These are phyloP conservation scores for Brachystomella parvula DNA, from an alignment of 1,140 invertebrate genomes.

Conservation along the genomic window DNA sequence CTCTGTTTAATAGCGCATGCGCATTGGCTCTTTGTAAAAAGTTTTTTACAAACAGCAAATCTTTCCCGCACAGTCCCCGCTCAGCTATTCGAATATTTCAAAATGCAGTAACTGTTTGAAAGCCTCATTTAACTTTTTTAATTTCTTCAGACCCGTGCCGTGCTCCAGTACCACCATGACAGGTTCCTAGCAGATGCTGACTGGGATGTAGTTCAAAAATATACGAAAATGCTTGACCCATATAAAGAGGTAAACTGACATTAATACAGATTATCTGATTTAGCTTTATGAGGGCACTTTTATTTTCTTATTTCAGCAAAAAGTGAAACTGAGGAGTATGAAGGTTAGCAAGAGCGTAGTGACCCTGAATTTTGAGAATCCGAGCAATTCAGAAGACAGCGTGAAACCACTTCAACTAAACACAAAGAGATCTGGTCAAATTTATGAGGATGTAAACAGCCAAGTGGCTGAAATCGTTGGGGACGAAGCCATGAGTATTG, in stretches of 20 bases:
- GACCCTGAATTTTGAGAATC: background rate
- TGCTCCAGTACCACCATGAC: conserved; percentile 25
- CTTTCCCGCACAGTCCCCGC: too few relatives aligned
- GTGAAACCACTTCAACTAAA: too few relatives aligned
- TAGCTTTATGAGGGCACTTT: background rate
- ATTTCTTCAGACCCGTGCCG: conserved; percentile 13
- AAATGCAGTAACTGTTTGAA: too few relatives aligned
- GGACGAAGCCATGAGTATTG: too few relatives aligned
- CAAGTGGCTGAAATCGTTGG: too few relatives aligned
- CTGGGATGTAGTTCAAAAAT: conserved; percentile 32
- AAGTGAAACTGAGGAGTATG: background rate
- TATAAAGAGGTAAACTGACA: background rate
- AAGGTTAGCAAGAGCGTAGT: background rate
- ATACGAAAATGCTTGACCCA: conserved; percentile 8
- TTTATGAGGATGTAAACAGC: too few relatives aligned
- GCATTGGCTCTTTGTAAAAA: too few relatives aligned
- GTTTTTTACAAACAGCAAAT: too few relatives aligned
- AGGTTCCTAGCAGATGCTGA: conserved; percentile 35
- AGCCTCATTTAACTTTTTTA: background rate
- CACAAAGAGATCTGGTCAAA: too few relatives aligned
- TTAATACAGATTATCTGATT: background rate
- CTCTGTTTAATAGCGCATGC: too few relatives aligned
- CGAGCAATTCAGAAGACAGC: background rate
- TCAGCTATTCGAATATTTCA: too few relatives aligned
- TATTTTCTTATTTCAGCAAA: background rate